Evolutionary conservation across 2,888 invertebrate genomes (phyloP).

Genomic region (Torymus aiolomorphi): DNA sequence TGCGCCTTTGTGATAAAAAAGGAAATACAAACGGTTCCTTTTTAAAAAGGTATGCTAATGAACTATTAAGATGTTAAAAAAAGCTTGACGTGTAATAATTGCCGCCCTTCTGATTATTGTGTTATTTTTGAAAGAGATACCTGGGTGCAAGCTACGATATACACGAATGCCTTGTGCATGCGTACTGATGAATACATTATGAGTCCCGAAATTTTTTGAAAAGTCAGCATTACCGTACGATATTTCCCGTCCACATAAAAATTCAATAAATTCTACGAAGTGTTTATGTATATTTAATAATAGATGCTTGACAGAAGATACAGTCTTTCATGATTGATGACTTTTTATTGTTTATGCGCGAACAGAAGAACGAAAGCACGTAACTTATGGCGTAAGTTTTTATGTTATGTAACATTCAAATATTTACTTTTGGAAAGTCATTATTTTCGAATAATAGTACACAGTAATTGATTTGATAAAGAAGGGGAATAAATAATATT

Average conservation of each 20-base stretch:
- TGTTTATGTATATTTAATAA: constrained; percentile 15
- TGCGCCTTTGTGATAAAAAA: not conserved
- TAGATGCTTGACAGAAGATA: constrained; percentile 4
- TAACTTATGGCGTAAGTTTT: no score
- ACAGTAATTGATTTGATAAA: no score
- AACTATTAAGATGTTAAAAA: constrained; percentile 41
- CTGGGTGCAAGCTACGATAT: not conserved
- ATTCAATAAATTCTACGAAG: constrained; percentile 33
- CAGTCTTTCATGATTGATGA: constrained; percentile 27
- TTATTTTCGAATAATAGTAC: not conserved
- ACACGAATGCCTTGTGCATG: no score
- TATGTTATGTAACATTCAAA: no score
- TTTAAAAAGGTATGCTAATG: constrained; percentile 9
- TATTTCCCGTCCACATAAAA: constrained; percentile 12
- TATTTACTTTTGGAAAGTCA: no score
- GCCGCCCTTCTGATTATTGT: constrained; percentile 15
- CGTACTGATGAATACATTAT: no score
- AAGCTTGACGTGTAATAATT: constrained; percentile 13
- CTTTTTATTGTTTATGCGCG: not conserved
- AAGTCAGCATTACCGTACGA: constrained; percentile 42
- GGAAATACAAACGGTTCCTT: not conserved
- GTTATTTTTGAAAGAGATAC: constrained; percentile 24
- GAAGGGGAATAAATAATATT: no score
- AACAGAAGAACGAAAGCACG: no score
- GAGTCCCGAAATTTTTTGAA: constrained; percentile 13